These are phyloP conservation scores for Diachrysia chrysitis DNA, from an alignment of 2,888 invertebrate species.

Conservation along the genomic window DNA sequence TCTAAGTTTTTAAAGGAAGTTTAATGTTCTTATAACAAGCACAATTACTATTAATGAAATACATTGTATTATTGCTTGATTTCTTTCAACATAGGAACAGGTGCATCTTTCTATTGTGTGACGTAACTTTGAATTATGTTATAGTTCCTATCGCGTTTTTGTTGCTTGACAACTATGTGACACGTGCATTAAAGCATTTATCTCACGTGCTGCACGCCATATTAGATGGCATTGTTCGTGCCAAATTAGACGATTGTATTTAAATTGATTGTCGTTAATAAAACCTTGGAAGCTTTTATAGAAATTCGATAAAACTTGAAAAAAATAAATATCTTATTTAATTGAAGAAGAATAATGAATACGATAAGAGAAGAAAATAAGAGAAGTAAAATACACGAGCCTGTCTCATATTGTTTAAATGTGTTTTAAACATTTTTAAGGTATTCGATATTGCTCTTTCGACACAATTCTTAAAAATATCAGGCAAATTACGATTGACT, in stretches of 20 bases:
- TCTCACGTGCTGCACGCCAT: conserved; percentile 24
- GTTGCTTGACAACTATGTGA: conserved; percentile 19
- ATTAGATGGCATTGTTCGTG: conserved; percentile 24
- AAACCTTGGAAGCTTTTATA: conserved; percentile 16
- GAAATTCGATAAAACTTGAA: conserved; percentile 10
- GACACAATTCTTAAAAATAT: neutral
- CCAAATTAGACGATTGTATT: conserved; percentile 23
- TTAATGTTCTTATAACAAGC: neutral
- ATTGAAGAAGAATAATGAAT: too few species aligned
- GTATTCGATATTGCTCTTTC: neutral
- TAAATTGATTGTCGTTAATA: conserved; percentile 22
- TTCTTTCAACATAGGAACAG: conserved; percentile 3
- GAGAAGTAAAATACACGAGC: neutral
- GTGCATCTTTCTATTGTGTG: conserved; percentile 1
- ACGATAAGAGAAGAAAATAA: too few species aligned
- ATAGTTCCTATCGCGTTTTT: conserved; percentile 17
- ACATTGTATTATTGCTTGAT: neutral
- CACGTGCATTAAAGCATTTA: conserved; percentile 32
- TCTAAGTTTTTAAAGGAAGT: neutral
- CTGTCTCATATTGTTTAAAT: neutral
- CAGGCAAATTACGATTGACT: conserved; percentile 19
- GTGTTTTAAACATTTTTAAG: neutral
- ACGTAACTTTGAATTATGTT: conserved; percentile 2
- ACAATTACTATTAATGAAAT: neutral
- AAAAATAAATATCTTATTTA: neutral